A percentile compares a stretch with the other conserved stretches of the same genome.
phyloP scores from a whole-genome alignment of 2,113 vertebrate species.

The Illadopsis cleaveri region DNA sequence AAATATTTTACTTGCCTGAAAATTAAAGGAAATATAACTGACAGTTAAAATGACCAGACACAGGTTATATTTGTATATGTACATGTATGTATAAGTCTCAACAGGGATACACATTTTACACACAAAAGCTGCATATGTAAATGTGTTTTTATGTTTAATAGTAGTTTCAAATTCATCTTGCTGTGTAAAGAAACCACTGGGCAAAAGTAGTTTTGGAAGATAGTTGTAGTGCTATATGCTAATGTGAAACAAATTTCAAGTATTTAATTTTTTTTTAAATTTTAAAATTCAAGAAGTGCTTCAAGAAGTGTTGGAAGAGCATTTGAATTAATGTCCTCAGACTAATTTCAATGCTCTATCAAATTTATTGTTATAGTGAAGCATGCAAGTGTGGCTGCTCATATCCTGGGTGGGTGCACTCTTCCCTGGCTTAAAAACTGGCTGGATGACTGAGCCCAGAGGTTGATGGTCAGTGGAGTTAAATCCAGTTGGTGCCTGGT shows the following conservation, averaged over 20 bases:
- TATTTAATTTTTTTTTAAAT: background rate
- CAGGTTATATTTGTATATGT: background rate
- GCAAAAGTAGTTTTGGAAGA: background rate
- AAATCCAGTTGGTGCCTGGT: background rate
- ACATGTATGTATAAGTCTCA: rapidly evolving
- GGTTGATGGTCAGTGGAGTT: background rate
- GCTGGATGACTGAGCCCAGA: background rate
- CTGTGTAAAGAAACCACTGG: background rate
- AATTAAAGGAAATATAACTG: background rate
- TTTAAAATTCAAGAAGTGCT: too few species aligned
- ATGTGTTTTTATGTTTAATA: background rate
- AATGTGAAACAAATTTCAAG: background rate
- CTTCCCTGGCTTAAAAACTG: background rate
- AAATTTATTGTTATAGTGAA: background rate
- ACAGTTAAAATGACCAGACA: background rate
- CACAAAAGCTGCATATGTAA: rapidly evolving
- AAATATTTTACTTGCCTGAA: background rate
- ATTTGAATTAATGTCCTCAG: background rate
- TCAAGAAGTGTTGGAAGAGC: background rate
- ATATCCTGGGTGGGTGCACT: background rate
- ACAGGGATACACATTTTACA: background rate
- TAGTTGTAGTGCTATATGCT: background rate
- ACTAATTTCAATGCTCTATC: background rate
- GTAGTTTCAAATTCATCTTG: background rate
- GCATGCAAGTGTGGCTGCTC: background rate